Conservation (phyloP, 2,113 vertebrate genomes). For the Aphyosemion australe region DNA sequence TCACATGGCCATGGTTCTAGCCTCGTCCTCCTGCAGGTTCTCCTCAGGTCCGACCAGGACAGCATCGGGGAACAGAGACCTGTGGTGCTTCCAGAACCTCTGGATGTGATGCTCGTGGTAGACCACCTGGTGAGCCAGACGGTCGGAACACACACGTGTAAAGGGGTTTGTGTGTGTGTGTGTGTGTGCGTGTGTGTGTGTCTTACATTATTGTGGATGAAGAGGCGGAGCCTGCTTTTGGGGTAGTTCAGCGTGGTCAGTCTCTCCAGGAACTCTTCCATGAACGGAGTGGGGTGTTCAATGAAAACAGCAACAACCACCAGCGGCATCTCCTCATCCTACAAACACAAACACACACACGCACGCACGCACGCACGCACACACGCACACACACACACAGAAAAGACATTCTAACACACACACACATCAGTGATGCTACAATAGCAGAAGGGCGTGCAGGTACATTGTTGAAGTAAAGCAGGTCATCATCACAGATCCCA, state of each 20-base stretch:
- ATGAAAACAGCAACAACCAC: slow-evolving; percentile 58
- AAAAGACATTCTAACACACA: neutral
- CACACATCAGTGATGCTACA: accelerated
- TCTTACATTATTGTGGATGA: slow-evolving; percentile 69
- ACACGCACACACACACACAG: neutral
- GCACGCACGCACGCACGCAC: too few relatives aligned
- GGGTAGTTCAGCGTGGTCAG: slow-evolving; percentile 61
- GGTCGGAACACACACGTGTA: too few relatives aligned
- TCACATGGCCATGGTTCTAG: slow-evolving; percentile 67
- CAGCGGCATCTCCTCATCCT: slow-evolving; percentile 62
- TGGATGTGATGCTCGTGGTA: slow-evolving; percentile 70
- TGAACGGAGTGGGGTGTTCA: slow-evolving; percentile 58
- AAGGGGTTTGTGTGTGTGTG: too few relatives aligned
- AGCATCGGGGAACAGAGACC: slow-evolving; percentile 41
- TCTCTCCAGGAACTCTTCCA: slow-evolving; percentile 69
- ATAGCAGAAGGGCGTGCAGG: slow-evolving; percentile 4
- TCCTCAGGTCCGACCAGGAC: slow-evolving; percentile 67
- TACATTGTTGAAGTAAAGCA: slow-evolving; percentile 38
- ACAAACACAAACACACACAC: neutral
- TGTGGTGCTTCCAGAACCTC: slow-evolving; percentile 58
- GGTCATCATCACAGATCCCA: slow-evolving; percentile 50
- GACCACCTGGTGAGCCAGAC: slow-evolving; percentile 46
- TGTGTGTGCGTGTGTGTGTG: neutral
- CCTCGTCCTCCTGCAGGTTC: slow-evolving; percentile 57
- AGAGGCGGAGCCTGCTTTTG: slow-evolving; percentile 39